Percentiles rank a stretch among this genome's conserved stretches.
These are phyloP conservation scores for Andricus curvator DNA, from an alignment of 2,888 invertebrate species.

Conservation along the genomic window DNA sequence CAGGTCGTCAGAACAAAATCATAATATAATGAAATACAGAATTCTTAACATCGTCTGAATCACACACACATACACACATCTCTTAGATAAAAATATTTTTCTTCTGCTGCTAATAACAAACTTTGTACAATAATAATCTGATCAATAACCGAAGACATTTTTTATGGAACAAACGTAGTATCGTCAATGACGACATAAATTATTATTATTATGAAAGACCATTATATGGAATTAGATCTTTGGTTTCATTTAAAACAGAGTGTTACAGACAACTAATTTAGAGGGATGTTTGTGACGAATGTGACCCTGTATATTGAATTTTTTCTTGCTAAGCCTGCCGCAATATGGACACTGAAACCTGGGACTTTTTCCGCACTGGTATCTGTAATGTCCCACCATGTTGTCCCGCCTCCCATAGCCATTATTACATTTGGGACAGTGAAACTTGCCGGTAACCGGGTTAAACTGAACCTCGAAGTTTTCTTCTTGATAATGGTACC, in stretches of 20 bases:
- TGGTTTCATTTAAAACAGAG: slow-evolving; percentile 58
- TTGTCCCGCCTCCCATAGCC: slow-evolving; percentile 75
- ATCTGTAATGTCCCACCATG: slow-evolving; percentile 75
- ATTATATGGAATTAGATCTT: neutral
- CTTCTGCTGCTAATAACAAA: neutral
- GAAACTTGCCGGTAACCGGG: slow-evolving; percentile 70
- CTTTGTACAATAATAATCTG: neutral
- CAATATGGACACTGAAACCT: slow-evolving; percentile 75
- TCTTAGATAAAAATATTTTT: slow-evolving; percentile 11
- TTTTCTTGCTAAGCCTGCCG: slow-evolving; percentile 72
- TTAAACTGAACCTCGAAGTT: slow-evolving; percentile 65
- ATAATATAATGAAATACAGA: neutral
- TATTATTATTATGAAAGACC: neutral
- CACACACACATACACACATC: neutral
- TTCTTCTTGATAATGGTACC: slow-evolving; percentile 53
- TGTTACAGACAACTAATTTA: slow-evolving; percentile 65
- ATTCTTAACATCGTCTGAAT: too few relatives aligned
- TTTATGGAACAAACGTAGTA: neutral
- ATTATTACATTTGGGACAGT: slow-evolving; percentile 76
- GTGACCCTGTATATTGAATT: slow-evolving; percentile 73
- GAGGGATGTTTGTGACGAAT: slow-evolving; percentile 69
- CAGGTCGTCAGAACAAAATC: neutral
- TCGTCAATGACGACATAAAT: neutral
- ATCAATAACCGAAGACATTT: neutral
- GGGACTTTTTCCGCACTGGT: slow-evolving; percentile 76